Evolutionary conservation across 2,113 vertebrate species (phyloP), one percentile per base, ranked within the genome.

Genomic region (Actenoides hombroni): DNA sequence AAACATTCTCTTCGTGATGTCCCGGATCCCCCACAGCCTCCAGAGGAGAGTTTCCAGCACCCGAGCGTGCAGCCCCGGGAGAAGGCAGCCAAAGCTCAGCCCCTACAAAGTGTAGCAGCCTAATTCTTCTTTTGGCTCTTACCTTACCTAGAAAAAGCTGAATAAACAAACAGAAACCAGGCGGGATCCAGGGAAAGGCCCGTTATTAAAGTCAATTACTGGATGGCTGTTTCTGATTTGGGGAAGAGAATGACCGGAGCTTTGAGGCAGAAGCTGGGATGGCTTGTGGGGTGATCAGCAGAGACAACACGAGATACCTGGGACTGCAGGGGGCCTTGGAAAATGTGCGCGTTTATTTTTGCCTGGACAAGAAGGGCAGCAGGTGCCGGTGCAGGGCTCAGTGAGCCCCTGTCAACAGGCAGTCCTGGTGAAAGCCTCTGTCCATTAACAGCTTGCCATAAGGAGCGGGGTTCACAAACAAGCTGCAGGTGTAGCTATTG

Each of bases 401-500:
- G 92, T 5, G 12, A 68, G 59, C 81, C 83, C 67, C 77, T 95
- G 95, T 89, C 95, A 75, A 24, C 94, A 92, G 67, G 71, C 64
- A 40, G 88, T 3, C 9, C 82, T 3, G 23, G 40, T 70, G 83
- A 88, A 46, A 95, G 86, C 76, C 84, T 49, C 85, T 6, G 37
- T 97, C 97, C 92, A 90, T 97, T 95, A 95, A 94, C 96, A 90
- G 94, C 64, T 95, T 12, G 0, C 94, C 89, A 89, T 92, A 83
- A 92, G 83, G 56, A 95, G 57, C 1, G 2, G 70, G 70, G 81
- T 83, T 91, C 92, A 83, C 96, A 97, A 97, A 97, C 97, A 97
- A 80, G 42, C 88, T 90, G 97, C 97, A 98, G 97, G 97, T 97
- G 97, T 92, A 96, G 90, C 86, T 60, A 67, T 96, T 97, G 96